Conservation (phyloP, 1,140 invertebrate species). For the Cephus cinctus region DNA sequence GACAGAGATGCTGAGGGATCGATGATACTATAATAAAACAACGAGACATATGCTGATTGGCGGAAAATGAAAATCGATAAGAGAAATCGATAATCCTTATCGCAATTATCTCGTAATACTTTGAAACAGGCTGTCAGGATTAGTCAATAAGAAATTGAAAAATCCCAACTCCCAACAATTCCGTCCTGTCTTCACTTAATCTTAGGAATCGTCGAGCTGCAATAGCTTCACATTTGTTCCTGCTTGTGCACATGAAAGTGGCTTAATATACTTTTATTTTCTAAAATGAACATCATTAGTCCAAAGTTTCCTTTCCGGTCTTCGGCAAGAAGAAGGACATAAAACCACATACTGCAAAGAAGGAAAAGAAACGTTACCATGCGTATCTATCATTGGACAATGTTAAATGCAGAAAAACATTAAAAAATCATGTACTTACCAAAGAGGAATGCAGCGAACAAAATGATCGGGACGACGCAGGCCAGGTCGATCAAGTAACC, state of each 20-base stretch:
- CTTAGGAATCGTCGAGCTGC: not conserved
- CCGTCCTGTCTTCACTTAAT: not conserved
- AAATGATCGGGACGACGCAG: conserved; percentile 67
- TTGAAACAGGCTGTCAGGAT: no score
- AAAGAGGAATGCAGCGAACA: conserved; percentile 68
- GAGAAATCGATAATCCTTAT: no score
- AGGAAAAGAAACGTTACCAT: conserved; percentile 22
- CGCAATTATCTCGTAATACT: no score
- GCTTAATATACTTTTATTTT: not conserved
- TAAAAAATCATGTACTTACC: conserved; percentile 54
- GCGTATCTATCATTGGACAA: not conserved
- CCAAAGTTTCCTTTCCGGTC: conserved; percentile 66
- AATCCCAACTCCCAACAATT: not conserved
- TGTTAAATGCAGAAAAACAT: conserved; percentile 15
- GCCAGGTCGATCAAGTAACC: conserved; percentile 73
- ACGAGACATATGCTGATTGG: no score
- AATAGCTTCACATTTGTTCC: no score
- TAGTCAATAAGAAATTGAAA: not conserved
- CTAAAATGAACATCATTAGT: conserved; percentile 51
- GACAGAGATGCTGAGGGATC: no score
- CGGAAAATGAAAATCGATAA: no score
- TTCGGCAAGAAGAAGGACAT: conserved; percentile 67
- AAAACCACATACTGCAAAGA: conserved; percentile 63
- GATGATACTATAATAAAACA: no score
- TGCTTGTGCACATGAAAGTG: not conserved